phyloP scores from a whole-genome alignment of 2,888 invertebrate species.

The Morpho helenor region DNA sequence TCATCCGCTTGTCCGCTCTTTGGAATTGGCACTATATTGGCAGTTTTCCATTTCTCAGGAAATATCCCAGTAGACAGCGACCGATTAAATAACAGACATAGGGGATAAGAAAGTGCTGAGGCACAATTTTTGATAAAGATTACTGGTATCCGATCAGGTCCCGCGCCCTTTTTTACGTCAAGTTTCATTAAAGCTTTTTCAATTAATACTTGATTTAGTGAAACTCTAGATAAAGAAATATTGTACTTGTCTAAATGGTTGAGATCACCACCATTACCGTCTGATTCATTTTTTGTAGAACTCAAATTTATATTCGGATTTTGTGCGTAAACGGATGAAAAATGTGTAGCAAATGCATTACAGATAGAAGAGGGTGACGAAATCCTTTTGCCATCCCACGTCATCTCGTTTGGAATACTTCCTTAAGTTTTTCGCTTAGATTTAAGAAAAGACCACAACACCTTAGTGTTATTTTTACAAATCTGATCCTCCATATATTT shows the following conservation, averaged over 20 bases:
- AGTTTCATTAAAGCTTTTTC: not conserved
- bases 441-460: too few relatives aligned
- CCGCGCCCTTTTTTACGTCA: not conserved
- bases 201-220: not conserved
- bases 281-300: too few relatives aligned
- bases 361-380: not conserved
- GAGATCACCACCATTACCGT: too few relatives aligned
- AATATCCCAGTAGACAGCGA: constrained; percentile 1
- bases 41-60: constrained; percentile 8
- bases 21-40: constrained; percentile 2
- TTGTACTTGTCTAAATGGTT: too few relatives aligned
- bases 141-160: not conserved
- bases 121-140: too few relatives aligned
- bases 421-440: not conserved
- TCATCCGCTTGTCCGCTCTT: constrained; percentile 2
- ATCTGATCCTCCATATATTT: not conserved
- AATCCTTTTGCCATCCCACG: not conserved
- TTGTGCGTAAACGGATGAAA: not conserved
- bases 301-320: too few relatives aligned
- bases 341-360: not conserved
- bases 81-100: not conserved
- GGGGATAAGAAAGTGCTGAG: too few relatives aligned
- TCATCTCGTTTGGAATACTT: not conserved
- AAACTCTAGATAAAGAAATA: not conserved
- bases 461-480: not conserved